Evolutionary conservation across 2,888 invertebrate genomes (phyloP), one percentile per base, ranked within the genome.

Genomic region (Euspilapteryx auroguttella): DNA sequence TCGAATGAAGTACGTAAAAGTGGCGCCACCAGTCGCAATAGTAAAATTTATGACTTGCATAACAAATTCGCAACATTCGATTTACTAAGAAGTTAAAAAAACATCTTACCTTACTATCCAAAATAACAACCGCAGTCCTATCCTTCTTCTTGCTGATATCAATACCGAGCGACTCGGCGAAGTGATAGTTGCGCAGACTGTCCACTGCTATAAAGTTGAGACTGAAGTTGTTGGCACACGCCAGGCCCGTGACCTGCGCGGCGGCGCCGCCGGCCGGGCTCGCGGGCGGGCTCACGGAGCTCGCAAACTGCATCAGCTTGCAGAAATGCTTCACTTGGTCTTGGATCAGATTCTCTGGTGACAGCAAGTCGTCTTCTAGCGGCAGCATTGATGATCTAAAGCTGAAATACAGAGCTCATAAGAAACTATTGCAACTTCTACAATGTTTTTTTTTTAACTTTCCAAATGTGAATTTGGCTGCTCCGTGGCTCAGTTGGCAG

Each of bases 121-220:
- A 61, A 44, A 90, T 85, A 29, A 88, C 79, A 24, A 81, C 81
- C 14, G 81, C 79, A 17, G 86, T 86, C 58, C 78, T 82, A 43
- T 86, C 81, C 32, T 62, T 75, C 32, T 53, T 69, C 23, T 68
- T 76, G 8, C 58, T 53, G 17, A 87, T 58, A 52, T 89, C 82
- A 12, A 90, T 77, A 2, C 89, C 90, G 4, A 92, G 77, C 13
- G 80, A 79, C 47, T 87, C 83, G 1, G 89, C 86, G 47, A 91
- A 87, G 44, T 86, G 82, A 39, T 81, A 81, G 47, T 87, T 86
- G 29, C 79, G 63, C 2, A 84, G 55, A 38, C 86, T 86, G 49
- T 93, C 91, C 40, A 93, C 78, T 1, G 87, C 86, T 20, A 89
- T 58, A 36, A 73, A 59, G 28, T 68, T 50, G 30, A 75, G 29